Evolutionary conservation across 2,797 vertebrate genomes (phyloP), one percentile per base, ranked within the genome.

Genomic region (Syngnathus rostellatus): DNA sequence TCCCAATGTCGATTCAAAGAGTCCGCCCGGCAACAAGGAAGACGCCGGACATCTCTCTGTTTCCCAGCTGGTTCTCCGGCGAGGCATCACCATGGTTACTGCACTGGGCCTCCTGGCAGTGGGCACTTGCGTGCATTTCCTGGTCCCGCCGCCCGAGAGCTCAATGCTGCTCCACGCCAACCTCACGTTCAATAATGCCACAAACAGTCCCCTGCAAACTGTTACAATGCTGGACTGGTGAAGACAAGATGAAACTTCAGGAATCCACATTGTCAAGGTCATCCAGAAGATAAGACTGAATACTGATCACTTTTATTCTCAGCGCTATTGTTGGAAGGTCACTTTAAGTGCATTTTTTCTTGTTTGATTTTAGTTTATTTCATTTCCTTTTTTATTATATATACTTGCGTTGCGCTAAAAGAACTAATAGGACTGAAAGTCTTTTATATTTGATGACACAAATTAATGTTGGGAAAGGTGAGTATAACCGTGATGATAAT

Each of bases 101-200:
- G 87, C 90, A 0, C 0, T 91, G 0, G 19, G 72, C 17, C 69
- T 92, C 10, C 83, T 98, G 25, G 68, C 84, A n/a, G 78, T 70
- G 12, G 94, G 95, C 25, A 25, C 89, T 5, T 68, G 82, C 23
- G 67, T 92, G 53, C 87, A 90, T 73, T 77, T 92, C 40, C 76
- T 84, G 1, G 67, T 90, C 67, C 88, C 90, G 3, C 66, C 87
- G 46, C 89, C 64, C 40, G 53, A 57, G 14, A 5, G 16, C 14
- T 86, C 85, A 8, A 43, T 46, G 39, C 55, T 72, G 31, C 71
- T 41, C 68, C 70, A 73, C 17, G 19, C 50, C 50, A 64, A 64
- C 50, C 38, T 53, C 19, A 64, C 63, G 8, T 21, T 37, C 31
- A 31, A 16, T 37, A 64, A 64, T 21, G 8, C 37, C 46, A 64